phyloP scores from a whole-genome alignment of 2,888 invertebrate species.

The Agriopis leucophaearia region DNA sequence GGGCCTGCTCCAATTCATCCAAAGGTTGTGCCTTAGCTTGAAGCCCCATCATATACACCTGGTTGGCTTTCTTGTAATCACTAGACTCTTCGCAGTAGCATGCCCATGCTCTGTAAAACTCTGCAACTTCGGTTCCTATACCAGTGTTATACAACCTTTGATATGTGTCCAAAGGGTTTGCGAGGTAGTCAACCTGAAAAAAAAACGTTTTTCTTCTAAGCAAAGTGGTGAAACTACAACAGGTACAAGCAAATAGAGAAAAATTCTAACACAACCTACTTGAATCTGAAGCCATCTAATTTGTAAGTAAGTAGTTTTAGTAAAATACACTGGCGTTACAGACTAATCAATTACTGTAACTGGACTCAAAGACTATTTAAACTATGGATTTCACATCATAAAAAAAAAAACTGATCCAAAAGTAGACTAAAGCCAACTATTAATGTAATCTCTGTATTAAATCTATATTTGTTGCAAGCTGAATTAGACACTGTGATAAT shows the following conservation, averaged over 20 bases:
- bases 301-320: too few species aligned
- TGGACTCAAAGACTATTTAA: too few species aligned
- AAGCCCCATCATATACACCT: slow-evolving; percentile 92
- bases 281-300: too few species aligned
- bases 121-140: slow-evolving; percentile 93
- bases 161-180: slow-evolving; percentile 92
- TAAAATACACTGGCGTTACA: too few species aligned
- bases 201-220: not conserved
- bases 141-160: slow-evolving; percentile 92
- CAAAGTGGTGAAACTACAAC: not conserved
- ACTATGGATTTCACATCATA: too few species aligned
- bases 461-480: too few species aligned
- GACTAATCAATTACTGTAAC: too few species aligned
- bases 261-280: not conserved
- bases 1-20: slow-evolving; percentile 91
- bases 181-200: slow-evolving; percentile 90
- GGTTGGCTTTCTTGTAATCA: slow-evolving; percentile 94
- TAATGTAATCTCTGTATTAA: too few species aligned
- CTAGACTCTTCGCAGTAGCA: slow-evolving; percentile 93
- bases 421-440: too few species aligned
- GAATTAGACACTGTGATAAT: too few species aligned
- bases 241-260: not conserved
- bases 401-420: too few species aligned
- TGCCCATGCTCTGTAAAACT: slow-evolving; percentile 96
- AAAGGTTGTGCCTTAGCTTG: slow-evolving; percentile 92